These are phyloP conservation scores for Archilochus colubris DNA, from an alignment of 2,113 vertebrate species.

Conservation along the genomic window DNA sequence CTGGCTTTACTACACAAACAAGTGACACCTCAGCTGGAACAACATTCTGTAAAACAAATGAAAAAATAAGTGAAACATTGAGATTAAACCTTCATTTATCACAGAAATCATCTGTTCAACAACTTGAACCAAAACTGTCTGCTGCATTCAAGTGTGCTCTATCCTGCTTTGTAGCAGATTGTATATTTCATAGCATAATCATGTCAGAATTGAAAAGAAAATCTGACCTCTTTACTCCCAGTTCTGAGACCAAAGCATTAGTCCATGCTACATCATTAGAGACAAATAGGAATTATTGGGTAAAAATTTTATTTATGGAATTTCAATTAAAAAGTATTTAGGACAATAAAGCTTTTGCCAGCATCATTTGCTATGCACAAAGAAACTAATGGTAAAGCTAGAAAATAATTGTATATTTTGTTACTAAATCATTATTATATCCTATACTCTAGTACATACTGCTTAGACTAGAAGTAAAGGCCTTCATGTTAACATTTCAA, in stretches of 20 bases:
- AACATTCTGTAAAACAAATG: conserved; percentile 86
- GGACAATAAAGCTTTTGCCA: background rate
- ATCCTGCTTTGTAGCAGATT: background rate
- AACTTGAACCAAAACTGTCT: background rate
- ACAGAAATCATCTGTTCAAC: background rate
- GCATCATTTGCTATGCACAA: background rate
- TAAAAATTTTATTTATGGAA: background rate
- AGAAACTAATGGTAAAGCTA: background rate
- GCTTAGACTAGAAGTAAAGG: background rate
- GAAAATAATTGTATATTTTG: background rate
- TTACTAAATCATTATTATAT: background rate
- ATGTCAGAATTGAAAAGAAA: background rate
- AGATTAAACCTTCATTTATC: conserved; percentile 5
- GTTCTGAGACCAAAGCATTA: background rate
- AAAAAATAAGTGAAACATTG: background rate
- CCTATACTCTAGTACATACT: background rate
- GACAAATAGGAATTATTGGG: background rate
- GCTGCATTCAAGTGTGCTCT: background rate
- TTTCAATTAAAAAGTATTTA: background rate
- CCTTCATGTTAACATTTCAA: background rate
- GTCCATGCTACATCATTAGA: background rate
- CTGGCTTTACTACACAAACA: conserved; percentile 98
- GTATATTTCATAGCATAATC: background rate
- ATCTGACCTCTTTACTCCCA: background rate
- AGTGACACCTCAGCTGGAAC: conserved; percentile 97